A percentile compares a stretch with the other conserved stretches of the same genome.
phyloP scores from a whole-genome alignment of 1,140 invertebrate species.

The Panagrolaimus sp. region DNA sequence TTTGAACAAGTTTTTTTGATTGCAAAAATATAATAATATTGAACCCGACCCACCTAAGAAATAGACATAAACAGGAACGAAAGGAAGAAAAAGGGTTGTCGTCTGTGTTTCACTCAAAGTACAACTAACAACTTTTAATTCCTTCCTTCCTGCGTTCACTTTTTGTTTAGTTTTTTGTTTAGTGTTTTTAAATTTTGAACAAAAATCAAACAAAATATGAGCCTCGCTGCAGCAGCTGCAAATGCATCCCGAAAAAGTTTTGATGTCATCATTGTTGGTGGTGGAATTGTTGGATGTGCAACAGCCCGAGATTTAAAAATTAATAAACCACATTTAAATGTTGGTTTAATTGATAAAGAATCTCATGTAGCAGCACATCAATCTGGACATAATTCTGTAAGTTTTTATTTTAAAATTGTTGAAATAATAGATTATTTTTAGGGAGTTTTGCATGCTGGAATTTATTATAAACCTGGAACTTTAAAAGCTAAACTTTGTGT shows the following conservation, averaged over 20 bases:
- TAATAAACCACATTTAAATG: slow-evolving; percentile 72
- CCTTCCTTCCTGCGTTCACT: not conserved
- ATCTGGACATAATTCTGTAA: slow-evolving; percentile 90
- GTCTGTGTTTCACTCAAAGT: not conserved
- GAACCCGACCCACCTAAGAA: too few species aligned
- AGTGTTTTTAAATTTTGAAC: not conserved
- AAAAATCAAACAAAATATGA: not conserved
- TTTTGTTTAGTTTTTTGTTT: not conserved
- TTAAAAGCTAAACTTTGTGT: slow-evolving; percentile 73
- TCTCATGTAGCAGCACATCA: slow-evolving; percentile 75
- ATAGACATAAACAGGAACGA: too few species aligned
- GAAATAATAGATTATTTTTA: too few species aligned
- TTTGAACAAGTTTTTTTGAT: too few species aligned
- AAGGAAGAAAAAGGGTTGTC: too few species aligned
- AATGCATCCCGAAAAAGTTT: slow-evolving; percentile 20
- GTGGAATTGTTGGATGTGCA: slow-evolving; percentile 90
- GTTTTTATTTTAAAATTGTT: too few species aligned
- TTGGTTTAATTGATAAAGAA: slow-evolving; percentile 91
- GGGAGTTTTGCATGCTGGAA: slow-evolving; percentile 83
- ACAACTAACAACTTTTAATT: not conserved
- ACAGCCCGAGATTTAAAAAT: slow-evolving; percentile 77
- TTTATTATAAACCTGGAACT: slow-evolving; percentile 92
- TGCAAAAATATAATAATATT: too few species aligned
- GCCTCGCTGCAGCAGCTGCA: too few species aligned
- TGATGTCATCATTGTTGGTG: slow-evolving; percentile 87